Percentiles rank a stretch among this genome's conserved stretches.
phyloP scores from a whole-genome alignment of 2,797 vertebrate species.

The Rhincodon typus region DNA sequence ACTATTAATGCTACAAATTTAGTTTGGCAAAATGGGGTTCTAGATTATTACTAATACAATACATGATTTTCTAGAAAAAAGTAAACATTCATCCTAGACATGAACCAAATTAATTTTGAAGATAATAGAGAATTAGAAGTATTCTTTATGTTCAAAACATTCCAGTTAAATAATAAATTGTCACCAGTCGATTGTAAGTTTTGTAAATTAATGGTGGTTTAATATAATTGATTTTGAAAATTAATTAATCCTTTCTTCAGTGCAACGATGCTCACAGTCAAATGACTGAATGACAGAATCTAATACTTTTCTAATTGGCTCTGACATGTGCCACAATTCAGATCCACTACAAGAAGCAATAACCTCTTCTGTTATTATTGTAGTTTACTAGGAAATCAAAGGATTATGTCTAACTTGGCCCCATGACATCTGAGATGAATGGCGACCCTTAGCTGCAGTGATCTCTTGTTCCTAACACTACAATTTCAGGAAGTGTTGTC shows the following conservation, averaged over 20 bases:
- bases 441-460: constrained; percentile 10
- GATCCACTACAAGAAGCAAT: not conserved
- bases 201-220: not conserved
- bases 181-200: not conserved
- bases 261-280: not conserved
- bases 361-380: constrained; percentile 8
- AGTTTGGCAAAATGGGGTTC: not conserved
- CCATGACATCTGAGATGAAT: constrained; percentile 34
- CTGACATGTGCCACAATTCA: constrained; percentile 30
- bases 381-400: constrained; percentile 15
- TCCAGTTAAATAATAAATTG: not conserved
- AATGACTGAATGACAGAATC: not conserved
- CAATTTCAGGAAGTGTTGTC: constrained; percentile 37
- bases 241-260: not conserved
- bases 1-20: not conserved
- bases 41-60: not conserved
- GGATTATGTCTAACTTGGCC: constrained; percentile 18
- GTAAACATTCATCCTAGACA: not conserved
- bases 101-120: not conserved
- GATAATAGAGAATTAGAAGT: not conserved
- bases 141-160: no score
- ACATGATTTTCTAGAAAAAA: not conserved
- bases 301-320: not conserved
- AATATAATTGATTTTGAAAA: not conserved
- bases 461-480: constrained; percentile 38